A percentile compares a stretch with the other conserved stretches of the same genome.
Conservation (phyloP, 2,888 invertebrate genomes). For the Acleris sparsana region DNA sequence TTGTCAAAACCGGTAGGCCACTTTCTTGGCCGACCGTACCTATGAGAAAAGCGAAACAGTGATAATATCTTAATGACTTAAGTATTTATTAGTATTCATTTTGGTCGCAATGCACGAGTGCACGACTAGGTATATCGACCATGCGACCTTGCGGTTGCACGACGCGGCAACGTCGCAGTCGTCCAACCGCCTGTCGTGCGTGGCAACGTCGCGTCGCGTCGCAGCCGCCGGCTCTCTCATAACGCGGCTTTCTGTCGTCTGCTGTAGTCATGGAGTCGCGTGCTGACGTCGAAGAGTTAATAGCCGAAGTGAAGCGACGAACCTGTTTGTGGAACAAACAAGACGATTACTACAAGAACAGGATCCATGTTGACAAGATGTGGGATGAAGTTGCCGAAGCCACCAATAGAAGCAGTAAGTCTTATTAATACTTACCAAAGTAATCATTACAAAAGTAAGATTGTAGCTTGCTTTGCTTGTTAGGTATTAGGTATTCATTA, state of each 20-base stretch:
- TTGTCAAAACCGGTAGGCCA: too few species aligned
- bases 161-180: slow-evolving; percentile 31
- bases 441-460: background rate
- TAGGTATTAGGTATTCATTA: too few species aligned
- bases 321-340: slow-evolving; percentile 25
- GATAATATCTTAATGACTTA: too few species aligned
- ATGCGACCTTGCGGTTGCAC: slow-evolving; percentile 30
- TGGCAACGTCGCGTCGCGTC: slow-evolving; percentile 25
- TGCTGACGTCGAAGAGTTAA: slow-evolving; percentile 11
- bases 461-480: background rate
- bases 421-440: too few species aligned
- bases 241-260: slow-evolving; percentile 14
- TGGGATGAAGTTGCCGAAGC: slow-evolving; percentile 28
- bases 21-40: too few species aligned
- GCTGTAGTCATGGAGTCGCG: slow-evolving; percentile 20
- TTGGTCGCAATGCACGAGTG: background rate
- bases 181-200: slow-evolving; percentile 14
- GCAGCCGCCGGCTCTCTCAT: background rate
- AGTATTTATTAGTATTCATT: too few species aligned
- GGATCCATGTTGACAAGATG: slow-evolving; percentile 12
- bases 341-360: slow-evolving; percentile 28
- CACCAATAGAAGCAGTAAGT: slow-evolving; percentile 26
- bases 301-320: slow-evolving; percentile 17
- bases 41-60: too few species aligned
- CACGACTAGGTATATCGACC: slow-evolving; percentile 34